These are phyloP conservation scores for Globodera ellingtonae DNA, from an alignment of 1,140 invertebrate genomes.

Conservation along the genomic window DNA sequence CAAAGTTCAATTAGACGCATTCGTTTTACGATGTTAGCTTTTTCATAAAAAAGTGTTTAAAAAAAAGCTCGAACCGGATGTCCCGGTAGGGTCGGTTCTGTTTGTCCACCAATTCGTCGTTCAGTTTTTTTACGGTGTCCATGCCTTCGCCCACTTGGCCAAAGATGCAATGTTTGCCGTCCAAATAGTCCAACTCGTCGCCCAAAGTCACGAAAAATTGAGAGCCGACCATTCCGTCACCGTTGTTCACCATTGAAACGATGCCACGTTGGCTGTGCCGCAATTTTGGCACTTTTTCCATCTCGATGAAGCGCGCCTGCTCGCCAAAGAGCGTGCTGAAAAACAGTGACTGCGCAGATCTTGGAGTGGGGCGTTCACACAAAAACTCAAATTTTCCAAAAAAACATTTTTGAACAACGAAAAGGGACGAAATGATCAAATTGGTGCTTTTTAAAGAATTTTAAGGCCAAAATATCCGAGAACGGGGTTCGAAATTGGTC, in stretches of 20 bases:
- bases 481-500: no score
- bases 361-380: no score
- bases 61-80: slow-evolving; percentile 71
- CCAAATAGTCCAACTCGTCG: slow-evolving; percentile 84
- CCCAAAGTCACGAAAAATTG: slow-evolving; percentile 92
- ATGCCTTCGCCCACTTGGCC: slow-evolving; percentile 91
- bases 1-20: no score
- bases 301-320: slow-evolving; percentile 86
- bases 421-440: no score
- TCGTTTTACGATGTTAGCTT: not conserved
- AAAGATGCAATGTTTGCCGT: slow-evolving; percentile 92
- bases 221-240: slow-evolving; percentile 87
- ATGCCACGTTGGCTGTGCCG: slow-evolving; percentile 83
- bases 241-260: slow-evolving; percentile 93
- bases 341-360: not conserved
- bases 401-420: no score
- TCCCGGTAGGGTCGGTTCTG: slow-evolving; percentile 90
- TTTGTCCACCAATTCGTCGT: slow-evolving; percentile 89
- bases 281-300: slow-evolving; percentile 85
- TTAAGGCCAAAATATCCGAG: no score
- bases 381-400: no score
- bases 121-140: slow-evolving; percentile 84
- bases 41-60: not conserved
- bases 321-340: slow-evolving; percentile 71
- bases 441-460: no score